These are phyloP conservation scores for Variabilichromis moorii DNA, from an alignment of 2,113 vertebrate species.

Conservation along the genomic window DNA sequence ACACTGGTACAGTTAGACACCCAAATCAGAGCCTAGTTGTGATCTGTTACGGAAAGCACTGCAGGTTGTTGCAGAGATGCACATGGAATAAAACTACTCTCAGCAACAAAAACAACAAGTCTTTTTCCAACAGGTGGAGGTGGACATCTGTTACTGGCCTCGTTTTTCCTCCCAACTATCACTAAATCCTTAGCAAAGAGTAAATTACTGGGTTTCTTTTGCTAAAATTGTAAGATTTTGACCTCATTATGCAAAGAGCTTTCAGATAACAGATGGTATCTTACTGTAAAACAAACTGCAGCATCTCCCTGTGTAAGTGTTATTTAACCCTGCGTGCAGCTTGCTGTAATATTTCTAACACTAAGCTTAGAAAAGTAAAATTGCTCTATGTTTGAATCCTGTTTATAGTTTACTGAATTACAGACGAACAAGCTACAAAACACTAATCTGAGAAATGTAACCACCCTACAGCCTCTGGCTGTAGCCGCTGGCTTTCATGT, in stretches of 20 bases:
- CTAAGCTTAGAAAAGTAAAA: not conserved
- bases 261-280: not conserved
- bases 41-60: not conserved
- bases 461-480: not conserved
- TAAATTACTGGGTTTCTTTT: not conserved
- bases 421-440: not conserved
- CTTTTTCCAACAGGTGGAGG: not conserved
- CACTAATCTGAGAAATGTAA: not conserved
- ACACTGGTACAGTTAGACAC: not conserved
- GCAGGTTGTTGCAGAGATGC: not conserved
- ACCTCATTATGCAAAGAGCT: not conserved
- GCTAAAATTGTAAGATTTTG: not conserved
- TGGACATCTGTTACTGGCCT: not conserved
- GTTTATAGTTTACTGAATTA: not conserved
- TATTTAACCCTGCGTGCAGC: rapidly evolving
- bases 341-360: not conserved
- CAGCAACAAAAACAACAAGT: not conserved
- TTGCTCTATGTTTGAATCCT: not conserved
- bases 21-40: not conserved
- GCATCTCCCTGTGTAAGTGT: not conserved
- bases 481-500: not conserved
- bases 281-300: not conserved
- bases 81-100: not conserved
- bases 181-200: not conserved
- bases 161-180: not conserved